Evolutionary conservation across 2,113 vertebrate genomes (phyloP).

Genomic region (Chrysemys picta): DNA sequence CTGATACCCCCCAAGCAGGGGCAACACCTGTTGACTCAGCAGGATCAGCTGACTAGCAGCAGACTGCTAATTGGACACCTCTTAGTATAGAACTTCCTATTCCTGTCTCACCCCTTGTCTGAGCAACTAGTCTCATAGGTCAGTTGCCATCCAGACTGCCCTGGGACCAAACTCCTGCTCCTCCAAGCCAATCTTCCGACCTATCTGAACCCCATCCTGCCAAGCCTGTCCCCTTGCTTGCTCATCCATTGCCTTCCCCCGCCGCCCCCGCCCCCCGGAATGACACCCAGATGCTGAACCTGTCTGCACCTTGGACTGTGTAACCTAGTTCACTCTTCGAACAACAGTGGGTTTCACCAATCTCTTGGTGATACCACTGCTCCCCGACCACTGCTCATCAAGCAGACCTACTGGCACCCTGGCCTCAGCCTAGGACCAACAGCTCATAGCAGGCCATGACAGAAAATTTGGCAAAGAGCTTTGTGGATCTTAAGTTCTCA

Average conservation of each 20-base stretch:
- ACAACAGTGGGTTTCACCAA: not conserved
- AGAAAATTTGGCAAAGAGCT: not conserved
- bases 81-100: not conserved
- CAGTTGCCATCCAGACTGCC: not conserved
- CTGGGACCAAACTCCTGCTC: not conserved
- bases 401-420: not conserved
- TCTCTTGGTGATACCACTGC: not conserved
- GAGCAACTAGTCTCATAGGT: not conserved
- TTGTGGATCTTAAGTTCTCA: not conserved
- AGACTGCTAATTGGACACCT: not conserved
- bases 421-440: not conserved
- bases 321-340: not conserved
- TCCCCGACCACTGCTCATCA: not conserved
- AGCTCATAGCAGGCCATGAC: not conserved
- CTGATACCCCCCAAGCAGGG: not conserved
- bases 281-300: not conserved
- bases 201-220: not conserved
- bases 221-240: not conserved
- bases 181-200: not conserved
- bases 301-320: not conserved
- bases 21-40: not conserved
- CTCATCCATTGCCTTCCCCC: not conserved
- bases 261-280: rapidly evolving
- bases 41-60: not conserved
- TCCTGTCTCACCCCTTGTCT: not conserved